A percentile compares a stretch with the other conserved stretches of the same genome.
phyloP scores from a whole-genome alignment of 2,797 vertebrate genomes.

The Ctenopoma kingsleyae region DNA sequence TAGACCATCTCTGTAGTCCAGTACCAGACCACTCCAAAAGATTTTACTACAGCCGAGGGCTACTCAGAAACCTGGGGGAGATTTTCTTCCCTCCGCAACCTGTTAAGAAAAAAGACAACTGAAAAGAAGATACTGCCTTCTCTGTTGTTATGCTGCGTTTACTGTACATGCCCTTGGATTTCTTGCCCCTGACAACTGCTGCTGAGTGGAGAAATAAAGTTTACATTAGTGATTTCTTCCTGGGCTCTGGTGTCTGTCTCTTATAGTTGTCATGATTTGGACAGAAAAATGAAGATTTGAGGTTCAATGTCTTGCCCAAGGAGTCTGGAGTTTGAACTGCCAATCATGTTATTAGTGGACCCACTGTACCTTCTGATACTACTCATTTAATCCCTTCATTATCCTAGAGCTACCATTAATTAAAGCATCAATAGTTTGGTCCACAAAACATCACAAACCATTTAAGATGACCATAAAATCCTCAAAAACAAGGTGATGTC shows the following conservation, averaged over 20 bases:
- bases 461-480: no score
- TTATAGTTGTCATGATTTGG: neutral
- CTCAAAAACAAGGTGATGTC: no score
- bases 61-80: constrained; percentile 82
- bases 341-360: no score
- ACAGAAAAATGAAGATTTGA: no score
- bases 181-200: neutral
- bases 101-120: constrained; percentile 80
- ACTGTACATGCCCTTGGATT: neutral
- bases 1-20: constrained; percentile 44
- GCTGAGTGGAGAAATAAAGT: constrained; percentile 48
- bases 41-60: constrained; percentile 81
- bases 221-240: neutral
- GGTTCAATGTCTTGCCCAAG: no score
- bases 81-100: constrained; percentile 77
- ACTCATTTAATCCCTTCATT: neutral
- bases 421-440: no score
- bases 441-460: no score
- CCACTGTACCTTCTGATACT: no score
- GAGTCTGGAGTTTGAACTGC: no score
- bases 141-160: constrained; percentile 21
- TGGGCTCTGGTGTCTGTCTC: constrained; percentile 6
- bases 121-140: constrained; percentile 16
- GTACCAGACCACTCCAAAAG: constrained; percentile 73
- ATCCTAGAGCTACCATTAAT: neutral